phyloP scores from a whole-genome alignment of 2,888 invertebrate genomes.

The Anorthoa munda region DNA sequence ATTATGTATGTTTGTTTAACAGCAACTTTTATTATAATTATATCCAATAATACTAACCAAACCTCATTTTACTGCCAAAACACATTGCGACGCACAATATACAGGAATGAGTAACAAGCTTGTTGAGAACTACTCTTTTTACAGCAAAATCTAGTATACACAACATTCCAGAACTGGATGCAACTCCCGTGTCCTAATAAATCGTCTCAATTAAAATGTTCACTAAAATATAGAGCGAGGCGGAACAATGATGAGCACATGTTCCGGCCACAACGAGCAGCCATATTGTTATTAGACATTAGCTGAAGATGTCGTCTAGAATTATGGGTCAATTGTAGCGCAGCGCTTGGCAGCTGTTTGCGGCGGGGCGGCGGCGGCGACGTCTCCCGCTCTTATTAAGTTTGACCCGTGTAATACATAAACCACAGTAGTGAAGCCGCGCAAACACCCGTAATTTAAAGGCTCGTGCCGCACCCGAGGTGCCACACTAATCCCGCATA shows the following conservation, averaged over 20 bases:
- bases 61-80: neutral
- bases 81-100: neutral
- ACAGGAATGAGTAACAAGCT: too few species aligned
- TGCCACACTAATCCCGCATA: conserved; percentile 77
- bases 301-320: conserved; percentile 73
- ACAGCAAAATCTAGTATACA: neutral
- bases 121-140: neutral
- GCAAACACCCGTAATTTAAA: conserved; percentile 78
- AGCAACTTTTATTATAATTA: neutral
- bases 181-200: neutral
- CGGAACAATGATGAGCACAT: conserved; percentile 60
- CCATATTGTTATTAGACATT: conserved; percentile 71
- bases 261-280: conserved; percentile 61
- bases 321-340: conserved; percentile 75
- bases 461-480: conserved; percentile 66
- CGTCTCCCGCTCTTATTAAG: conserved; percentile 74
- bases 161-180: too few species aligned
- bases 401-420: conserved; percentile 77
- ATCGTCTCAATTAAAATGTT: conserved; percentile 35
- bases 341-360: conserved; percentile 70
- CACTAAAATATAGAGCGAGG: conserved; percentile 38
- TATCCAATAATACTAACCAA: neutral
- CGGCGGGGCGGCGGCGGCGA: conserved; percentile 48
- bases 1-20: neutral
- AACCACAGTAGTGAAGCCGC: conserved; percentile 70